phyloP scores from a whole-genome alignment of 30 jellyfish, hydroid and myxozoan species.

The Rhopilema esculentum region DNA sequence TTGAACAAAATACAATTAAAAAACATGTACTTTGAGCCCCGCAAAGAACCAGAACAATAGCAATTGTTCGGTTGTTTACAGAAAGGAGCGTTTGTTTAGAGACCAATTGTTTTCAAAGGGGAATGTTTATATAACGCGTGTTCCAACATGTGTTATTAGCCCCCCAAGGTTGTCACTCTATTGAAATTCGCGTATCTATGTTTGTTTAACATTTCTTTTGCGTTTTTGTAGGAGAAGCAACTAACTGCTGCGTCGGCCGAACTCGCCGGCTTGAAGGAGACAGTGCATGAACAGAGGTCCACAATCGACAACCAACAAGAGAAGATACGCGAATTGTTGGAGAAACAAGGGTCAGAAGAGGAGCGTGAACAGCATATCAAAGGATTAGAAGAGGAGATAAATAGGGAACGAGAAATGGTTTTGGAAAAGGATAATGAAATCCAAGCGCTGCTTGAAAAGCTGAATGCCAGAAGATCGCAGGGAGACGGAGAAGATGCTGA shows the following conservation, averaged over 20 bases:
- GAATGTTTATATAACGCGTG: background rate
- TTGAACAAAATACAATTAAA: too few relatives aligned
- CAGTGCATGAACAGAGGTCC: slow-evolving; percentile 49
- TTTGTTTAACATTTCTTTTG: background rate
- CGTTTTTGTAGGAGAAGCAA: slow-evolving; percentile 41
- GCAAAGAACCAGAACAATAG: background rate
- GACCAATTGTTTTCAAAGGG: background rate
- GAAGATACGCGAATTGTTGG: slow-evolving; percentile 33
- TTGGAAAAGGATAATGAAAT: slow-evolving; percentile 66
- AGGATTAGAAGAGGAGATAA: slow-evolving; percentile 28
- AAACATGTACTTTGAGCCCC: too few relatives aligned
- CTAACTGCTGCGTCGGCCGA: slow-evolving; percentile 30
- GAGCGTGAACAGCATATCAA: slow-evolving; percentile 23
- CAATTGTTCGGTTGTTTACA: background rate
- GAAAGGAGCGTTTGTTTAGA: too few relatives aligned
- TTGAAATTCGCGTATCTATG: background rate
- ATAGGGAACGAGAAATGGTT: slow-evolving; percentile 31
- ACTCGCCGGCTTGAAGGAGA: slow-evolving; percentile 45
- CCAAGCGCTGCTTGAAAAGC: slow-evolving; percentile 35
- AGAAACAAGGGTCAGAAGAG: slow-evolving; percentile 51
- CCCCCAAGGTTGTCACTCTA: background rate
- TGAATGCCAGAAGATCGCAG: background rate
- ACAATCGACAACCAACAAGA: slow-evolving; percentile 65
- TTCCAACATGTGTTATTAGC: background rate
- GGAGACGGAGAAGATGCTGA: slow-evolving; percentile 62